Evolutionary conservation across 2,888 invertebrate species (phyloP), one percentile per base, ranked within the genome.

Genomic region (Epsilonema sp.): DNA sequence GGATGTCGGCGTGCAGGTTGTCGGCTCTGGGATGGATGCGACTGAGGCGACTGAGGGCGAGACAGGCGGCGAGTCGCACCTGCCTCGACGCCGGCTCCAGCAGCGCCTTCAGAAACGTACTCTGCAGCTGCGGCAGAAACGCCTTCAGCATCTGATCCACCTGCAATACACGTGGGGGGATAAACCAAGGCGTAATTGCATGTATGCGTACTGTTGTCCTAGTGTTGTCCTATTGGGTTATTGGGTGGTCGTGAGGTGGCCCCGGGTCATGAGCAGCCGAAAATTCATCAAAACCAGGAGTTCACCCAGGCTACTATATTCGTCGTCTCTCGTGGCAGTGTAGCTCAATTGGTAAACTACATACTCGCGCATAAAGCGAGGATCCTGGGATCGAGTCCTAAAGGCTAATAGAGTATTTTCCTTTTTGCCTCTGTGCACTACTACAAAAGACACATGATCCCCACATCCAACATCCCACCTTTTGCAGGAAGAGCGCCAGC

Each of bases 121-220:
- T 92, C 73, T 94, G 94, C 37, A 97, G 75, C 70, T 97, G 97
- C 1, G 97, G 94, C 60, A 94, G 74, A 72, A 97, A 97, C 66
- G 94, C 92, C 68, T 90, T 90, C 66, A 97, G 70, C 79, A 87
- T 81, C 36, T 80, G 76, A 40, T 89, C 89, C 52, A 90, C 89
- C 82, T 83, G 63, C 21, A 61, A 44, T 24, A 38, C 19, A 43
- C 16, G 38, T 22, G 13, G 11, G 13, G 50, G n/a, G 20, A 21
- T n/a, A 49, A 55, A 38, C 20, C 13, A 16, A 47, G 20, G 19
- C 22, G 39, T 16, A 42, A 13, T 13, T 44, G 19, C 8, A 20
- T 42, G 42, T 43, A 8, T 21, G 40, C 40, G 11, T 16, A 11
- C 31, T 11, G 31, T 8, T 8, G 8, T 16, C 31, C 31, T 31